Conservation (phyloP, 2,888 invertebrate genomes). For the Mamestra brassicae region DNA sequence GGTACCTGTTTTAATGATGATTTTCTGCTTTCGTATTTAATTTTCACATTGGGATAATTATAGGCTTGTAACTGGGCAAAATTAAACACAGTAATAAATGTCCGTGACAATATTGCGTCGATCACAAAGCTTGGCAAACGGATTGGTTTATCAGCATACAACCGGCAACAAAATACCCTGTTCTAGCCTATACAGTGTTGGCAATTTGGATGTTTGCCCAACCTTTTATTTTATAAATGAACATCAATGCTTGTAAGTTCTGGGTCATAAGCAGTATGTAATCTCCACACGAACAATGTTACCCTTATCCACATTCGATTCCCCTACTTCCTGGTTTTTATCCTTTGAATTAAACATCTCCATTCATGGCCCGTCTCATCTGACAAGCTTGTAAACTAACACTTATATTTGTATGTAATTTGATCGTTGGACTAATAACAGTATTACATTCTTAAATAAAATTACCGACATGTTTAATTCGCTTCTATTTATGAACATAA, state of each 20-base stretch:
- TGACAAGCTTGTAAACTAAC: constrained; percentile 51
- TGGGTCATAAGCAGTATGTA: constrained; percentile 27
- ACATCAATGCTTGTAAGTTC: neutral
- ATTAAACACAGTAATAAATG: constrained; percentile 14
- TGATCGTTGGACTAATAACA: constrained; percentile 55
- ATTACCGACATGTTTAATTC: constrained; percentile 49
- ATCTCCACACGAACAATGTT: constrained; percentile 39
- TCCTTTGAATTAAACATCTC: constrained; percentile 57
- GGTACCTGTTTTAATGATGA: neutral
- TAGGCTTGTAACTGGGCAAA: neutral
- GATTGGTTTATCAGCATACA: constrained; percentile 34
- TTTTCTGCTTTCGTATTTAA: constrained; percentile 1
- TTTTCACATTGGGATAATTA: neutral
- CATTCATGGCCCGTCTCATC: constrained; percentile 51
- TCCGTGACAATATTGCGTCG: constrained; percentile 12
- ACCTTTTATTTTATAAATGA: constrained; percentile 13
- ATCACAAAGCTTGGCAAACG: constrained; percentile 48
- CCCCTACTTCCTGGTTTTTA: constrained; percentile 62
- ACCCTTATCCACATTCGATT: constrained; percentile 42
- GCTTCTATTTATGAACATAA: constrained; percentile 33
- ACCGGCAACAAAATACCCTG: constrained; percentile 26
- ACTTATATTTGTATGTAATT: constrained; percentile 57
- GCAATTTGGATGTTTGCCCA: constrained; percentile 38
- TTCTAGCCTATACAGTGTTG: neutral
- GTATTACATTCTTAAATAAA: constrained; percentile 39